Conservation (phyloP, 2,888 invertebrate species). For the Eremobia ochroleuca region DNA sequence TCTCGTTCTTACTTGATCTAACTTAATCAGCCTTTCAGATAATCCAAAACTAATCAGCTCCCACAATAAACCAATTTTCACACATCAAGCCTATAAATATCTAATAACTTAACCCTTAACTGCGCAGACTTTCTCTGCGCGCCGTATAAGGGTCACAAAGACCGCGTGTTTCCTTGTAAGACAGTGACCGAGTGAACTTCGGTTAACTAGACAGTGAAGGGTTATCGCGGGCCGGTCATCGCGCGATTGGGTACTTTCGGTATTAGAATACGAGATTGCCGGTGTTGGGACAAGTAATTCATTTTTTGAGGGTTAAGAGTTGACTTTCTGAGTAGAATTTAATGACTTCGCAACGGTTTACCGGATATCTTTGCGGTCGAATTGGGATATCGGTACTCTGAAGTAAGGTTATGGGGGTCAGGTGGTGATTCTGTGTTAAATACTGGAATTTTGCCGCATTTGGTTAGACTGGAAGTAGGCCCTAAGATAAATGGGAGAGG, state of each 20-base stretch:
- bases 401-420: conserved; percentile 27
- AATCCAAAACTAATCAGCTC: conserved; percentile 3
- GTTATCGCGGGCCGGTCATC: conserved; percentile 82
- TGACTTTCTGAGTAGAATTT: conserved; percentile 26
- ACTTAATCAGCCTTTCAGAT: background rate
- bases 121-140: conserved; percentile 79
- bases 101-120: conserved; percentile 73
- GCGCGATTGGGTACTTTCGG: conserved; percentile 63
- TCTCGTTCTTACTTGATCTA: background rate
- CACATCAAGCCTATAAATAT: conserved; percentile 62
- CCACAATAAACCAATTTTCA: conserved; percentile 55
- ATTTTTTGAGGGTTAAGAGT: conserved; percentile 48
- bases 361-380: conserved; percentile 21
- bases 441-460: conserved; percentile 23
- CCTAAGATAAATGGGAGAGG: conserved; percentile 5
- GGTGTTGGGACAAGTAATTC: conserved; percentile 54
- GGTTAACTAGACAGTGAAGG: conserved; percentile 77
- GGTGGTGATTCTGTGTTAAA: conserved; percentile 21
- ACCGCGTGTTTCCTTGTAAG: conserved; percentile 79
- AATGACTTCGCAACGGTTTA: conserved; percentile 46
- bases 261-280: conserved; percentile 66
- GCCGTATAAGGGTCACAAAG: conserved; percentile 80
- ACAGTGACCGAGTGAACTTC: conserved; percentile 83
- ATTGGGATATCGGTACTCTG: conserved; percentile 41
- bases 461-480: conserved; percentile 13